Conservation (phyloP, 2,113 vertebrate genomes). For the Alethe diademata region DNA sequence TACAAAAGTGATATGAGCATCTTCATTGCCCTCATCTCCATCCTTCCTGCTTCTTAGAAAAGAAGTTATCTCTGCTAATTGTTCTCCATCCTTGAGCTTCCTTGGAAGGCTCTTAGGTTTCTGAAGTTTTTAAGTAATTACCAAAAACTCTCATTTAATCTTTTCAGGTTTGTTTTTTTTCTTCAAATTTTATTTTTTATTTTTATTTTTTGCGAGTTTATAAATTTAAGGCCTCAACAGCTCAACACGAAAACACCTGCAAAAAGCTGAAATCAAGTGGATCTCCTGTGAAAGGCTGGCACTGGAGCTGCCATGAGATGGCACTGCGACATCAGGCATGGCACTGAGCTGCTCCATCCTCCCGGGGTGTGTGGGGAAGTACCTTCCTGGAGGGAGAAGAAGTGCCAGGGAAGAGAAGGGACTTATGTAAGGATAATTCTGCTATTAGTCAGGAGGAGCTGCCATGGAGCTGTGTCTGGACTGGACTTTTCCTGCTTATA, state of each 20-base stretch:
- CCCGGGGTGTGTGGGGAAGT: not conserved
- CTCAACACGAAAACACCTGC: not conserved
- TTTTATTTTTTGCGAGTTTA: not conserved
- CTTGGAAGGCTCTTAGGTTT: not conserved
- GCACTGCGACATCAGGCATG: slow-evolving; percentile 71
- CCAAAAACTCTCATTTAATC: not conserved
- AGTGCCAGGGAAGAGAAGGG: not conserved
- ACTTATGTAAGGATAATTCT: slow-evolving; percentile 4
- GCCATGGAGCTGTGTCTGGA: not conserved
- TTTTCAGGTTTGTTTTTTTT: not conserved
- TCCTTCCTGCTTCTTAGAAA: not conserved
- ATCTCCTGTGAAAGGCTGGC: not conserved
- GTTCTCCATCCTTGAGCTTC: not conserved
- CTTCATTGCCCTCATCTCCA: not conserved
- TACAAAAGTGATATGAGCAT: not conserved
- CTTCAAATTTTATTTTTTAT: no score
- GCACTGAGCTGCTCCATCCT: not conserved
- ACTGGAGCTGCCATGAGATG: slow-evolving; percentile 68
- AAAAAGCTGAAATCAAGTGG: not conserved
- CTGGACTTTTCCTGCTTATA: slow-evolving; percentile 43
- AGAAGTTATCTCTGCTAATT: not conserved
- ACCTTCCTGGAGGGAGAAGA: not conserved
- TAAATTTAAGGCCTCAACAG: not conserved
- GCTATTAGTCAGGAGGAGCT: slow-evolving; percentile 15
- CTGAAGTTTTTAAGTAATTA: not conserved